Conservation (phyloP, 2,113 vertebrate genomes). For the Tenrec ecaudatus region DNA sequence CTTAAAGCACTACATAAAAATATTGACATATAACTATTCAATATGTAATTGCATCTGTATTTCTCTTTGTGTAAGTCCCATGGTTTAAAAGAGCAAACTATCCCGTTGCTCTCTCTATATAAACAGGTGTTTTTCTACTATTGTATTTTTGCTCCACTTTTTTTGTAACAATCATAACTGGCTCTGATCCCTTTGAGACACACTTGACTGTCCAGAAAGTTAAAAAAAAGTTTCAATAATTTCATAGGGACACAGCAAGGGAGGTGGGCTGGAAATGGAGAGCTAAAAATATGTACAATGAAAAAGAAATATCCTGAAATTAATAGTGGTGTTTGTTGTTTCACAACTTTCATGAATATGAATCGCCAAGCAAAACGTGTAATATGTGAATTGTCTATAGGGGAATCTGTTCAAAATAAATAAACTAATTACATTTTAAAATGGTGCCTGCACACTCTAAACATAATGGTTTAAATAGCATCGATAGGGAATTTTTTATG, state of each 20-base stretch:
- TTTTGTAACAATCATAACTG: neutral
- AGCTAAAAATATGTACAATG: no score
- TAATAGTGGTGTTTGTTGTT: no score
- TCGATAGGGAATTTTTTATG: neutral
- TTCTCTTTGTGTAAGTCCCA: neutral
- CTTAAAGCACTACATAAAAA: conserved; percentile 1
- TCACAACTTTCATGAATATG: no score
- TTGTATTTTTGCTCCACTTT: neutral
- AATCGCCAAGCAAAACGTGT: no score
- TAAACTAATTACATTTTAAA: neutral
- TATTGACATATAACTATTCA: neutral
- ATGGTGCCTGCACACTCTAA: neutral
- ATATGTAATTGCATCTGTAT: neutral
- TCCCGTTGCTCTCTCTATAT: neutral
- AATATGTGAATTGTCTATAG: no score
- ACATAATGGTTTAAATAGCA: neutral
- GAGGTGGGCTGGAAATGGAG: no score
- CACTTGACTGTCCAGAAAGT: neutral
- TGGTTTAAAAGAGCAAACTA: neutral
- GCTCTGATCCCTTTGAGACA: neutral
- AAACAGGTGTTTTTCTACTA: neutral
- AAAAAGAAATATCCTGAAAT: no score
- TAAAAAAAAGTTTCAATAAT: no score
- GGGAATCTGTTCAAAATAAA: no score
- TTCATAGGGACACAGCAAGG: no score